Percentiles rank a stretch among this genome's conserved stretches.
These are phyloP conservation scores for Saguinus midas DNA, from an alignment of 2,113 vertebrate genomes.

Conservation along the genomic window DNA sequence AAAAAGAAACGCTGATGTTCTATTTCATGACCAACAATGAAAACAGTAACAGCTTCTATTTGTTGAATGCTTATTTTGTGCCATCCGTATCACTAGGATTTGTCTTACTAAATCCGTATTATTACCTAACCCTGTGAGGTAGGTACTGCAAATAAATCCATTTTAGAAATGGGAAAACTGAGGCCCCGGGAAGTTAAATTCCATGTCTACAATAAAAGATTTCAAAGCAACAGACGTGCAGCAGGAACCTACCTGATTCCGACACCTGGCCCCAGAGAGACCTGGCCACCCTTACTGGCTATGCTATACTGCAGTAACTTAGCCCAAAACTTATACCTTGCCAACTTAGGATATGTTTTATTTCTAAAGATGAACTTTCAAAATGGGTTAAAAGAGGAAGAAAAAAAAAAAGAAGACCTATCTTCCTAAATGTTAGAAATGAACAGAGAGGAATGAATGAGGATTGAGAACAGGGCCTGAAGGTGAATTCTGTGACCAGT, in stretches of 20 bases:
- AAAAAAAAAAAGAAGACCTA: not conserved
- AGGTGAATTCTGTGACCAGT: not conserved
- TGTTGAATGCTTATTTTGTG: not conserved
- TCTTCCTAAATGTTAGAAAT: not conserved
- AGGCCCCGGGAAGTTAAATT: not conserved
- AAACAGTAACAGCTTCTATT: not conserved
- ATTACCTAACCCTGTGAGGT: not conserved
- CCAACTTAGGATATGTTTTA: not conserved
- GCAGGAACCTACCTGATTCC: not conserved
- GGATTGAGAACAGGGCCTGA: not conserved
- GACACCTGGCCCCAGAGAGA: too few species aligned
- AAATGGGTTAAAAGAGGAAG: not conserved
- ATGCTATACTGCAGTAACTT: fast-evolving
- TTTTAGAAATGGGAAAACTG: not conserved
- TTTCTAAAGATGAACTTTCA: not conserved
- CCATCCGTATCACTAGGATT: not conserved
- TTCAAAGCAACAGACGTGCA: not conserved
- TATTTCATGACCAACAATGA: not conserved
- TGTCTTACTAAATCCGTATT: not conserved
- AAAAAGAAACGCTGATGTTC: not conserved
- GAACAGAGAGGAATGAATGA: not conserved
- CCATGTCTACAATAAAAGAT: not conserved
- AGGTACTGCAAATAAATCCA: not conserved
- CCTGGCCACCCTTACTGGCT: not conserved
- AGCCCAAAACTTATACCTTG: not conserved